Conservation (phyloP, 1,140 invertebrate genomes). For the Hyles vespertilio region DNA sequence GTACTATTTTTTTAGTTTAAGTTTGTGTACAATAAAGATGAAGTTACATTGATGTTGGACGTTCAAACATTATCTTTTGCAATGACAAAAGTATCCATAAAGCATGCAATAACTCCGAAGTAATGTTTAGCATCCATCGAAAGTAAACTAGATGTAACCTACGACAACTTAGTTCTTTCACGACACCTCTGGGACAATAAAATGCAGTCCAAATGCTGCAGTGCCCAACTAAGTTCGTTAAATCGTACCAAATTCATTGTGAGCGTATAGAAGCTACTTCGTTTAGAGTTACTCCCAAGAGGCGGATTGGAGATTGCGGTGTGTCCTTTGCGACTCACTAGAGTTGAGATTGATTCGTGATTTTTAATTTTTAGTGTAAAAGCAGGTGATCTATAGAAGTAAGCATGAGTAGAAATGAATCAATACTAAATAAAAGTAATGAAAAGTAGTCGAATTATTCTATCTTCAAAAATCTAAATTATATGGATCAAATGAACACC, state of each 20-base stretch:
- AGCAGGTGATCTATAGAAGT: background rate
- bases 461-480: too few species aligned
- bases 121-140: too few species aligned
- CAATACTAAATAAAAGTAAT: background rate
- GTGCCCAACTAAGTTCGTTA: background rate
- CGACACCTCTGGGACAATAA: conserved; percentile 2
- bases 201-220: conserved; percentile 5
- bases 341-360: background rate
- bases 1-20: too few species aligned
- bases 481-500: too few species aligned
- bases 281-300: background rate
- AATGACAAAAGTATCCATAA: too few species aligned
- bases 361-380: too few species aligned
- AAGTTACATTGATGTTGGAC: too few species aligned
- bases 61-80: too few species aligned
- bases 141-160: too few species aligned
- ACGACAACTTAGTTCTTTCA: background rate
- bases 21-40: too few species aligned
- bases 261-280: conserved; percentile 4
- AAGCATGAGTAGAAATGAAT: conserved; percentile 11
- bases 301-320: conserved; percentile 9
- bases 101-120: too few species aligned
- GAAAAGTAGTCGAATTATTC: too few species aligned
- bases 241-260: conserved; percentile 24
- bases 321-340: background rate